Evolutionary conservation across 2,797 vertebrate genomes (phyloP).

Genomic region (Melanotaenia pygmaea): DNA sequence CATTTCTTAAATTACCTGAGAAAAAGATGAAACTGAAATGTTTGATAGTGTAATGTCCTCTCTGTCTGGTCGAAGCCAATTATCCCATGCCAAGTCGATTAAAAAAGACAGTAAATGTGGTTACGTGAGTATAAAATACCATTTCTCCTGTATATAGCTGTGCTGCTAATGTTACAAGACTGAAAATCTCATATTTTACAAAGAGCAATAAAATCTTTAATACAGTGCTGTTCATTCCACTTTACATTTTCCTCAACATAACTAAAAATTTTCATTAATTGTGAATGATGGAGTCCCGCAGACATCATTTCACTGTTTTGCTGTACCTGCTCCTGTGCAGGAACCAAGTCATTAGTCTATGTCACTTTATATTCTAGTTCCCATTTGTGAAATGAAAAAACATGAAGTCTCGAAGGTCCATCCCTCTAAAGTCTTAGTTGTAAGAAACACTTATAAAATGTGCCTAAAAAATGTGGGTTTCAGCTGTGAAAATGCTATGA

Average conservation of each 20-base stretch:
- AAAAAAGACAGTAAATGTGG: constrained; percentile 3
- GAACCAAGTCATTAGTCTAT: constrained; percentile 78
- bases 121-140: background rate
- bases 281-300: constrained; percentile 75
- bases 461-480: constrained; percentile 21
- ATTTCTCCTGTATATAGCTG: constrained; percentile 1
- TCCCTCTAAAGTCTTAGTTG: constrained; percentile 16
- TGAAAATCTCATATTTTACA: constrained; percentile 28
- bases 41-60: background rate
- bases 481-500: constrained; percentile 20
- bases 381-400: constrained; percentile 73
- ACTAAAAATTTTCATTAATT: constrained; percentile 74
- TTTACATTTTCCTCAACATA: constrained; percentile 61
- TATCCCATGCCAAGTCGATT: background rate
- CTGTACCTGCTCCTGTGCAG: constrained; percentile 76
- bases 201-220: constrained; percentile 18
- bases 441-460: constrained; percentile 11
- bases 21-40: background rate
- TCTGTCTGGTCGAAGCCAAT: background rate
- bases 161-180: constrained; percentile 8
- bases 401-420: constrained; percentile 53
- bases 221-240: constrained; percentile 32
- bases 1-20: background rate
- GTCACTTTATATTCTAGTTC: constrained; percentile 66
- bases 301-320: constrained; percentile 76